A percentile compares a stretch with the other conserved stretches of the same genome.
Conservation (phyloP, 2,797 vertebrate species). For the Oophaga sylvatica region DNA sequence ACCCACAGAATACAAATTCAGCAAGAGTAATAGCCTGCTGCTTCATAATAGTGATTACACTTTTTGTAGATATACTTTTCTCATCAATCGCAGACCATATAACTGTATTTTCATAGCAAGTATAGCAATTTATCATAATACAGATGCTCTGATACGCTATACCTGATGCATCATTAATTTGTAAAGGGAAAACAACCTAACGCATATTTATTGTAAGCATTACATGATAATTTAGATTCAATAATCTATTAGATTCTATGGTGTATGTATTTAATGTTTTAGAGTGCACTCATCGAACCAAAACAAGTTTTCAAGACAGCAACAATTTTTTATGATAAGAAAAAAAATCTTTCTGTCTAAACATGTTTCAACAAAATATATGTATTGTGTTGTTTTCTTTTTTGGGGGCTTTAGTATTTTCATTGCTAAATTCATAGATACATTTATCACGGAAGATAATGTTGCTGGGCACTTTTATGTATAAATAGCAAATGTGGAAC, state of each 20-base stretch:
- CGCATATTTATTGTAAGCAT: slow-evolving; percentile 49
- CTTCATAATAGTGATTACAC: slow-evolving; percentile 54
- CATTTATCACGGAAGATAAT: too few species aligned
- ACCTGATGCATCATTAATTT: slow-evolving; percentile 64
- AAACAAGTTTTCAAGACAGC: slow-evolving; percentile 7
- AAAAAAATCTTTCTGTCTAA: slow-evolving; percentile 19
- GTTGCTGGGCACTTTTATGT: not conserved
- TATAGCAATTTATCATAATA: slow-evolving; percentile 45
- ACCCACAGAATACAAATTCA: slow-evolving; percentile 33
- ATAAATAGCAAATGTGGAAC: not conserved
- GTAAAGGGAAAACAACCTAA: slow-evolving; percentile 43
- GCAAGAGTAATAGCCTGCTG: slow-evolving; percentile 36
- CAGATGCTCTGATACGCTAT: slow-evolving; percentile 58
- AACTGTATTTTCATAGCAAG: slow-evolving; percentile 60
- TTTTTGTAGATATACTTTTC: slow-evolving; percentile 53
- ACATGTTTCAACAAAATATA: not conserved
- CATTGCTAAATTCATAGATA: not conserved
- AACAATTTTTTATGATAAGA: not conserved
- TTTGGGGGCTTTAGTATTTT: not conserved
- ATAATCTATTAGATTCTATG: slow-evolving; percentile 40
- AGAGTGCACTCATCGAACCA: slow-evolving; percentile 32
- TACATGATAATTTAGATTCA: slow-evolving; percentile 48
- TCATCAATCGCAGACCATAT: slow-evolving; percentile 52
- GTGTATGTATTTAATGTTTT: slow-evolving; percentile 40
- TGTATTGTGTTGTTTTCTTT: not conserved